Percentiles rank a stretch among this genome's conserved stretches.
phyloP scores from a whole-genome alignment of 2,113 vertebrate species.

The Cephalopterus ornatus region DNA sequence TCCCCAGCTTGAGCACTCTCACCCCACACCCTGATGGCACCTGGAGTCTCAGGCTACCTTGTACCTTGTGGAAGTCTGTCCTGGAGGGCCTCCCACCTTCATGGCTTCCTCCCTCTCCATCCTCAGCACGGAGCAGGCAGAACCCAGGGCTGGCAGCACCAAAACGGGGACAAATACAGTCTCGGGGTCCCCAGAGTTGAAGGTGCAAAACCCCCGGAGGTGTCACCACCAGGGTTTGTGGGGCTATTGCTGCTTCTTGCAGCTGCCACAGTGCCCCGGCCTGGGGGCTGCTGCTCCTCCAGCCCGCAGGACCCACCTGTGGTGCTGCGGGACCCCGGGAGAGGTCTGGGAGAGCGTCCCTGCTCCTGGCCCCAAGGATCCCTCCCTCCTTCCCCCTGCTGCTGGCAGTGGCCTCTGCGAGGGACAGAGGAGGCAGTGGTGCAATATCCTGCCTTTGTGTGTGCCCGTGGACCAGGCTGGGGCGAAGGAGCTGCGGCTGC shows the following conservation, averaged over 20 bases:
- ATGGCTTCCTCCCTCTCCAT: neutral
- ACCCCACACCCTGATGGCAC: too few species aligned
- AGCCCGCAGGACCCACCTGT: accelerated
- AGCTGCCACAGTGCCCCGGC: neutral
- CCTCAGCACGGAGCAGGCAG: neutral
- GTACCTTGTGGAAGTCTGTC: neutral
- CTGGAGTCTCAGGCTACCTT: neutral
- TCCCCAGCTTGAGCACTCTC: neutral
- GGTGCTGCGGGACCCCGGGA: neutral
- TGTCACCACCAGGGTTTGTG: neutral
- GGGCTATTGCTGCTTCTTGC: neutral
- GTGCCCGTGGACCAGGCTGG: accelerated
- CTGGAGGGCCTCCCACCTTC: accelerated
- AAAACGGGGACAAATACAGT: accelerated
- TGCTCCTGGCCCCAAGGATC: accelerated
- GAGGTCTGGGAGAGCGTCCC: neutral
- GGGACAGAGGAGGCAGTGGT: neutral
- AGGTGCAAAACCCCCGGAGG: neutral
- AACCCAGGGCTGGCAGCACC: neutral
- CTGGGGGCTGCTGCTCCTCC: neutral
- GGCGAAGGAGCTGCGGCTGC: neutral
- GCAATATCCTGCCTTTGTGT: constrained; percentile 31
- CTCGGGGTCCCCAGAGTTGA: neutral
- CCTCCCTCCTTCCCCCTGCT: neutral
- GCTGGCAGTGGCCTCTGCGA: neutral